phyloP scores from a whole-genome alignment of 1,140 invertebrate genomes.

The Lepidotrigona ventralis region DNA sequence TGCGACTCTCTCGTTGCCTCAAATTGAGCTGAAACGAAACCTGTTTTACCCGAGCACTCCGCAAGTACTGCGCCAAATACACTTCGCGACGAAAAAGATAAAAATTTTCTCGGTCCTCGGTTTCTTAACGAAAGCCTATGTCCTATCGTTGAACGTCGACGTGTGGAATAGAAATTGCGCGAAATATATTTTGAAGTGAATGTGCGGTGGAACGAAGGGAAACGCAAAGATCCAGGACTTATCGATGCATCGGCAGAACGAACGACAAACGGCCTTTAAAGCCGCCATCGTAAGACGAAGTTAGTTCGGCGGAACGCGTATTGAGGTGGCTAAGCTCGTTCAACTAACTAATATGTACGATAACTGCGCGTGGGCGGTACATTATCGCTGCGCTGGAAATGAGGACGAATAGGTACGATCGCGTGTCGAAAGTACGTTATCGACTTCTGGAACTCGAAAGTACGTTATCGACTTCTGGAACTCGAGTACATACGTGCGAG shows the following conservation, averaged over 20 bases:
- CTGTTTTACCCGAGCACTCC: background rate
- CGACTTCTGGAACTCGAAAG: constrained; percentile 43
- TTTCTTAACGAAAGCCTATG: background rate
- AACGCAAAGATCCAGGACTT: background rate
- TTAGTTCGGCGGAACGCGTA: constrained; percentile 6
- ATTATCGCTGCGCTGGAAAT: constrained; percentile 41
- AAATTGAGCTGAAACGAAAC: background rate
- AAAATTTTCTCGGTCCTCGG: background rate
- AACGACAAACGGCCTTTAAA: constrained; percentile 11
- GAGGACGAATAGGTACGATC: constrained; percentile 54
- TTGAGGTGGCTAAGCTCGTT: constrained; percentile 37
- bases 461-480: constrained; percentile 43
- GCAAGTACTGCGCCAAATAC: background rate
- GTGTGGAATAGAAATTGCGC: background rate
- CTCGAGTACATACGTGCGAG: background rate
- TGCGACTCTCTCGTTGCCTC: background rate
- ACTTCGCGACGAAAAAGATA: background rate
- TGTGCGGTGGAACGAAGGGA: background rate
- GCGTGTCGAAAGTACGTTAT: constrained; percentile 45
- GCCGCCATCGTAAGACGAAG: constrained; percentile 4
- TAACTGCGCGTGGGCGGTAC: constrained; percentile 36
- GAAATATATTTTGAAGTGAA: background rate
- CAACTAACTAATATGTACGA: constrained; percentile 49
- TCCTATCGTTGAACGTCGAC: too few relatives aligned
- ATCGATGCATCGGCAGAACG: background rate